Evolutionary conservation across 1,140 invertebrate genomes (phyloP).

Genomic region (Oppia nitens): DNA sequence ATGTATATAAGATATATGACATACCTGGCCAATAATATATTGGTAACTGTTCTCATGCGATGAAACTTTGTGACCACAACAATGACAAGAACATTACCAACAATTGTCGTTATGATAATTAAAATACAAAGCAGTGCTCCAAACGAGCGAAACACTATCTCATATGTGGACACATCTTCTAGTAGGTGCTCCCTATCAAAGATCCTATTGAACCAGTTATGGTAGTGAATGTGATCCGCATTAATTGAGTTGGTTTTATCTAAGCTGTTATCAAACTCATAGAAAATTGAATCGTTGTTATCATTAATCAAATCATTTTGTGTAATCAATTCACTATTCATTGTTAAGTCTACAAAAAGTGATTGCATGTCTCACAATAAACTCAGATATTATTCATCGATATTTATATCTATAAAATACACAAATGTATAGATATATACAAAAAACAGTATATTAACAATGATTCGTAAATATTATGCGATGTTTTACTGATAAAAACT

Average conservation of each 20-base stretch:
- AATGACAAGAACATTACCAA: conserved; percentile 70
- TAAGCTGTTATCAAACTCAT: background rate
- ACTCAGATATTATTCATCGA: too few species aligned
- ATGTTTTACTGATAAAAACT: too few species aligned
- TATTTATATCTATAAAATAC: too few species aligned
- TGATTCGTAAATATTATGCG: too few species aligned
- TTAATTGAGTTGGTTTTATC: too few species aligned
- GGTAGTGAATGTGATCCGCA: too few species aligned
- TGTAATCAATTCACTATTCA: background rate
- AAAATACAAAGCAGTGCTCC: conserved; percentile 4
- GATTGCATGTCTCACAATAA: background rate
- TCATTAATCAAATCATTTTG: background rate
- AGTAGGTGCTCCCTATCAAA: background rate
- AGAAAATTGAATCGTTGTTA: background rate
- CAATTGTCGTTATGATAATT: conserved; percentile 39
- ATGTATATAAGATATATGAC: background rate
- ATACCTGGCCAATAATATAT: conserved; percentile 60
- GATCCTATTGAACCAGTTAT: background rate
- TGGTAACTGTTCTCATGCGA: conserved; percentile 44
- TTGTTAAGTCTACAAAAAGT: background rate
- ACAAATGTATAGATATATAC: too few species aligned
- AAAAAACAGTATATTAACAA: too few species aligned
- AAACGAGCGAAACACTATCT: conserved; percentile 6
- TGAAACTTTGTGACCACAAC: conserved; percentile 69
- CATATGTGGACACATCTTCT: background rate